Conservation (phyloP, 2,797 vertebrate species). For the Carcharodon carcharias region DNA sequence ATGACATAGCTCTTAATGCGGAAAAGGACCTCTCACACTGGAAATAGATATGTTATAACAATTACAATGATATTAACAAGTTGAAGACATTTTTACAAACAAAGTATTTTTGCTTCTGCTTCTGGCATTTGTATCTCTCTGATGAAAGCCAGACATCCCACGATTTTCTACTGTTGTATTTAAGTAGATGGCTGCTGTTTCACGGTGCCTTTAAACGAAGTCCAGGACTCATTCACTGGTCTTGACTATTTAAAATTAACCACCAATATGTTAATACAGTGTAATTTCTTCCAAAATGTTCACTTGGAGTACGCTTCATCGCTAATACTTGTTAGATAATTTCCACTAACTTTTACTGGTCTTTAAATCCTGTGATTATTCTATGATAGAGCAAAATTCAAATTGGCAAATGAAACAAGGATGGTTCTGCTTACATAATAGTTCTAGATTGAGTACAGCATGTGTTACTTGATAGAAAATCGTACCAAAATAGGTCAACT, state of each 20-base stretch:
- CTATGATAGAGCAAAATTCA: too few relatives aligned
- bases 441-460: neutral
- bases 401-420: neutral
- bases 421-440: neutral
- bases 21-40: constrained; percentile 48
- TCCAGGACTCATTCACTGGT: neutral
- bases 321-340: neutral
- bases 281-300: neutral
- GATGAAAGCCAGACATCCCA: constrained; percentile 56
- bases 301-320: neutral
- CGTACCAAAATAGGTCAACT: neutral
- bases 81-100: constrained; percentile 51
- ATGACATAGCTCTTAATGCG: neutral
- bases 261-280: neutral
- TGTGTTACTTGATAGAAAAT: neutral
- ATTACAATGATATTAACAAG: constrained; percentile 55
- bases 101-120: constrained; percentile 53
- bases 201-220: neutral
- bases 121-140: constrained; percentile 49
- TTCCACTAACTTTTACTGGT: neutral
- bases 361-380: neutral
- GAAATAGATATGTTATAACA: constrained; percentile 49
- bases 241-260: neutral
- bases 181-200: constrained; percentile 11
- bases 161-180: constrained; percentile 41